Evolutionary conservation across 2,113 vertebrate genomes (phyloP).

Genomic region (Ranitomeya variabilis): DNA sequence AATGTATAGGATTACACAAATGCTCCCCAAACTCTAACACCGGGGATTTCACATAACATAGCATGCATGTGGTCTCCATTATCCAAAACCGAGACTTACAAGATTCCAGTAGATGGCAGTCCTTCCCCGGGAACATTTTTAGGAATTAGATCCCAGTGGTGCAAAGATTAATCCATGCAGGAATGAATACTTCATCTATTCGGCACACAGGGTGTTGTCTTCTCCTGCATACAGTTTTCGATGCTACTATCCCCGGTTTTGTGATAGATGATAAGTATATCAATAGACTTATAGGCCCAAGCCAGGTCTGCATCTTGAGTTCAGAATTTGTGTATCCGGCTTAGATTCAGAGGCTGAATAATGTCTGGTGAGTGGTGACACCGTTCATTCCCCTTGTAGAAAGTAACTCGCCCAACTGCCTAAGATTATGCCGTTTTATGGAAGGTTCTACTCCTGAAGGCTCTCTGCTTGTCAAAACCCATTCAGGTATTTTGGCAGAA

Average conservation of each 20-base stretch:
- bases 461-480: conserved; percentile 38
- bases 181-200: background rate
- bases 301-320: background rate
- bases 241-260: background rate
- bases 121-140: background rate
- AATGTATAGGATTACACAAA: no score
- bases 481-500: conserved; percentile 41
- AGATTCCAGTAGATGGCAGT: conserved; percentile 39
- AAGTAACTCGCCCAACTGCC: conserved; percentile 14
- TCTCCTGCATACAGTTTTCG: background rate
- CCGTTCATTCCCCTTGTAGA: conserved; percentile 25
- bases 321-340: background rate
- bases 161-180: background rate
- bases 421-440: conserved; percentile 1
- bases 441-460: conserved; percentile 6
- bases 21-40: no score
- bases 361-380: conserved; percentile 14
- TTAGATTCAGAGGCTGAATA: background rate
- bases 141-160: background rate
- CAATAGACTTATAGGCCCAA: background rate
- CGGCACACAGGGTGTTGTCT: background rate
- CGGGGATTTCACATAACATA: background rate
- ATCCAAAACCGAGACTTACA: background rate
- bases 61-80: background rate
- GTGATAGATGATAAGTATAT: background rate